Conservation (phyloP, 1,140 invertebrate genomes). For the Pollicipes pollicipes region DNA sequence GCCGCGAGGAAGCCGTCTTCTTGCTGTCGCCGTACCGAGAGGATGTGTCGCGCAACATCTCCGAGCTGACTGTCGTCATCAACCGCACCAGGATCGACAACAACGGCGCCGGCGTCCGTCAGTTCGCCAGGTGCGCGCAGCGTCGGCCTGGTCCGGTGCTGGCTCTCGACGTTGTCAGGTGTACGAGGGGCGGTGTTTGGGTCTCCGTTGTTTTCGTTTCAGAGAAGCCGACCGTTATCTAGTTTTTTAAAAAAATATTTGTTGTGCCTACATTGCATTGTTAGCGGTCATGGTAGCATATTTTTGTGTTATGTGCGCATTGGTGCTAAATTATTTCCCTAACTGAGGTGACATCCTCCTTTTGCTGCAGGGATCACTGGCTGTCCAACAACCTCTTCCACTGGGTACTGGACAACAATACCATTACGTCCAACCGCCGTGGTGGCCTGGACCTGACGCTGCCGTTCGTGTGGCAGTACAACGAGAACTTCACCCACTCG, state of each 20-base stretch:
- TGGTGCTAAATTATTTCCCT: too few relatives aligned
- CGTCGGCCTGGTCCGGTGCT: too few relatives aligned
- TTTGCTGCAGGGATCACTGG: slow-evolving; percentile 50
- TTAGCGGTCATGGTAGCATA: too few relatives aligned
- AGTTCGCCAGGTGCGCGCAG: slow-evolving; percentile 44
- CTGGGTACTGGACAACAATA: slow-evolving; percentile 73
- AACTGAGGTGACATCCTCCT: neutral
- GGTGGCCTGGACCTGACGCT: slow-evolving; percentile 68
- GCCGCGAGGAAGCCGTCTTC: slow-evolving; percentile 56
- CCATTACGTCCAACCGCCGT: slow-evolving; percentile 59
- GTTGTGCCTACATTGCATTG: too few relatives aligned
- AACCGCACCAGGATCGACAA: slow-evolving; percentile 65
- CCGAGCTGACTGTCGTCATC: slow-evolving; percentile 64
- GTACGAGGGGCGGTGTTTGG: too few relatives aligned
- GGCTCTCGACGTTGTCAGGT: neutral
- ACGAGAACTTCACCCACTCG: slow-evolving; percentile 82
- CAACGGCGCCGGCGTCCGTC: slow-evolving; percentile 65
- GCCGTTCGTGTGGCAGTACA: slow-evolving; percentile 87
- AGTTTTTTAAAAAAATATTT: too few relatives aligned
- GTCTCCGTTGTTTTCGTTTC: too few relatives aligned
- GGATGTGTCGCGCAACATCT: slow-evolving; percentile 56
- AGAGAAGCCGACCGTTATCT: too few relatives aligned
- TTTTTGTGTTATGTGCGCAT: too few relatives aligned
- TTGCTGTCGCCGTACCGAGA: slow-evolving; percentile 59
- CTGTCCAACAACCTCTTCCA: slow-evolving; percentile 88